Evolutionary conservation across 2,888 invertebrate species (phyloP), one percentile per base, ranked within the genome.

Genomic region (Spialia ferax): DNA sequence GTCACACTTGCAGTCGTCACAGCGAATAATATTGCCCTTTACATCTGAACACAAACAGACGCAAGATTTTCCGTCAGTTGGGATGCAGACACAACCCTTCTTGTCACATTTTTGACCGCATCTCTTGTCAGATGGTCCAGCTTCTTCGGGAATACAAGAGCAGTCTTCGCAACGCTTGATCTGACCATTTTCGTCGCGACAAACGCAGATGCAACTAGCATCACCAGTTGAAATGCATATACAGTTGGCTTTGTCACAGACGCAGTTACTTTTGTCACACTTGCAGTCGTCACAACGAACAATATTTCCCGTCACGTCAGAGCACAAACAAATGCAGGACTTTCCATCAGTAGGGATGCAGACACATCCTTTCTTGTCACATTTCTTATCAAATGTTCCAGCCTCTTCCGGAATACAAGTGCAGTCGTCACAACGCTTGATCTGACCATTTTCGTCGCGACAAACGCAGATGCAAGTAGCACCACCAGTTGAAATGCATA

Each of bases 261-360:
- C 73, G 42, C 66, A 60, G n/a, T 32, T 10, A 8, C 61, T 38
- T 54, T 35, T 54, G 3, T 59, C 55, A 55, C 71, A 70, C 18
- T 64, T 57, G 15, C 83, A 84, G 13, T 82, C 78, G 1, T 76
- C 66, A 55, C 81, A 81, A 1, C 72, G 68, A 29, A 72, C 73
- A 7, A 80, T 75, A 1, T 74, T 73, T 0, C 76, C 75, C 2
- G 78, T 71, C 6, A 73, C 75, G 4, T 83, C 76, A 0, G 70
- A 64, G 42, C 74, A 69, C 0, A 75, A 65, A 32, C 83, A 83
- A 23, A 82, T 66, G 68, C 81, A 81, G n/a, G 74, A 15, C 56
- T 77, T 77, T 1, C 80, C 79, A 0, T 68, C 73, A 11, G 77
- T 77, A 10, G 70, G 67, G 0, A 80, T 71, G 62, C 82, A 81